Base-by-base conservation (phyloP, 2,888 invertebrate species). In the Phorcus lineatus region DNA sequence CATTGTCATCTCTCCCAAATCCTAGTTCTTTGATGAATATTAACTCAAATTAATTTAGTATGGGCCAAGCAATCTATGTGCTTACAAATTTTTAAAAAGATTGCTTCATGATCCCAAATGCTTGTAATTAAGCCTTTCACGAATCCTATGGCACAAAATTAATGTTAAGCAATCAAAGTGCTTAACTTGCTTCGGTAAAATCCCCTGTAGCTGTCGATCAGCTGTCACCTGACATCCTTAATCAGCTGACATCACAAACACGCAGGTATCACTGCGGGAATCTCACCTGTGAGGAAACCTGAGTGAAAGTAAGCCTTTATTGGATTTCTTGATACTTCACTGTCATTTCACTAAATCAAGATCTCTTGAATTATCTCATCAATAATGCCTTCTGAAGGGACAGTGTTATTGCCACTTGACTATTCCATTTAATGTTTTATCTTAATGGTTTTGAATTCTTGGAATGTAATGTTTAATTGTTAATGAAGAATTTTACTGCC, bases 361-460 rank as follows among this genome's bases (percentile, higher is more conserved):
- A 11, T 70, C 70, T 70, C 36, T 70, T 70, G 17, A 40, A 70
- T 36, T 70, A 36, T 31, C 70, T 11, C 40, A 70, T 70, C 36
- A 36, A 70, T 70, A 36, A 70, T 70, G 36, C 70, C 40, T 31
- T 70, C 36, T 70, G 70, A 70, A 70, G 19, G 70, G 40, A 13
- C 19, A 70, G 40, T 40, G 11, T 16, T 28, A 70, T 70, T n/a
- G 70, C 31, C 40, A 36, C 70, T 11, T 17, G 13, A 2, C 16
- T 36, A 70, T 70, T 16, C 47, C 36, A 31, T 36, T 16, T n/a
- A 36, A 19, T 70, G 70, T 70, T 70, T 70, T 70, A 70, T 70
- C 70, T 36, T 36, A 16, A 36, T 62, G 31, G 28, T 70, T 70
- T 70, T 70, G 70, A 36, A 70, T 70, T 24, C 36, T 19, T 36